Base-by-base conservation (phyloP, 2,113 vertebrate species). In the Trematocara macrostoma region DNA sequence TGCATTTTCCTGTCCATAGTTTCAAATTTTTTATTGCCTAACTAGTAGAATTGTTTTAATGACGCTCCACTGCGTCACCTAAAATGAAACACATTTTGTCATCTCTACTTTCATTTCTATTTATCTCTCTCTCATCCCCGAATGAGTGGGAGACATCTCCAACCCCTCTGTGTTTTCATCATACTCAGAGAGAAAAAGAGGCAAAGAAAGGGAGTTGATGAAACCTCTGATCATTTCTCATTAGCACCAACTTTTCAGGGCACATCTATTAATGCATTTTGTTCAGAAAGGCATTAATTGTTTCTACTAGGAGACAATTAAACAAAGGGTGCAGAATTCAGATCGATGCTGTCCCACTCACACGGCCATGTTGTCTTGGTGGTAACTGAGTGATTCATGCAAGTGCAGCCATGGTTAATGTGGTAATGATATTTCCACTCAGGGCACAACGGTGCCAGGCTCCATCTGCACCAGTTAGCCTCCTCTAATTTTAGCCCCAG, bases 401-500 rank as follows among this genome's bases (percentile, higher is more conserved):
- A 82, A 85, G 87, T 51, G 61, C 84, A 67, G 84, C 51, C 79
- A 16, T 52, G 69, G 87, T 80, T 95, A 93, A 95, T 91, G 88
- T 80, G 87, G 61, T 94, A 93, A 95, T 93, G 90, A 92, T 91
- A 92, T 95, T 94, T 94, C 92, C 91, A 91, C 79, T 81, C 87
- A 82, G 86, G 84, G 49, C 87, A 86, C 83, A 57, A 84, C 5
- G 18, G 86, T 87, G 84, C 89, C 91, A 87, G 86, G 92, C 92
- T 92, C 91, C 92, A 89, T 95, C 93, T 90, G 92, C 91, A 89
- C 90, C 94, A 95, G 93, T 95, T 95, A 95, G 89, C 86, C 71
- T 12, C 79, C 88, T 89, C 95, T 96, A 96, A 96, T 94, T 96
- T 96, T 95, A 96, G 93, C 87, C 82, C 76, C 67, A 67, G 69